Percentiles rank a stretch among this genome's conserved stretches.
These are phyloP conservation scores for Tauraco hartlaubi DNA, from an alignment of 2,797 vertebrate genomes.

Conservation along the genomic window DNA sequence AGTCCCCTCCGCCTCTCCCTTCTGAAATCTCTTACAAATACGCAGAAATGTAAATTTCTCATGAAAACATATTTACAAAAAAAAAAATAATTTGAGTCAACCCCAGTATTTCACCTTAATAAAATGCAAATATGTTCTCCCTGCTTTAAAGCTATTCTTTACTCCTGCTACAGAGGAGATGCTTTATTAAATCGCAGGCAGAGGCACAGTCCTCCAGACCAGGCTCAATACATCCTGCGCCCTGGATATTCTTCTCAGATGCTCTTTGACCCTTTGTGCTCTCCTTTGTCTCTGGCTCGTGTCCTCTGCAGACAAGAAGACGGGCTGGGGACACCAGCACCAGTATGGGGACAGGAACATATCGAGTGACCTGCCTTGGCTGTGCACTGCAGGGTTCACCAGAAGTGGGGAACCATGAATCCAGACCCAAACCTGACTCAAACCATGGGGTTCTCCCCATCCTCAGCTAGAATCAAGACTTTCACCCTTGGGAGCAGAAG, in stretches of 20 bases:
- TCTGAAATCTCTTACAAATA: background rate
- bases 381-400: rapidly evolving
- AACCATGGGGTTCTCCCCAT: background rate
- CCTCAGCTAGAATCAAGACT: background rate
- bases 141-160: background rate
- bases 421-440: background rate
- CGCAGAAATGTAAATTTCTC: background rate
- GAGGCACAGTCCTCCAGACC: background rate
- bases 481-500: background rate
- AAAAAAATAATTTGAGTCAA: rapidly evolving
- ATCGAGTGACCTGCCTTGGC: background rate
- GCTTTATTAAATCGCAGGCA: background rate
- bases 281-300: too few species aligned
- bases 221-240: background rate
- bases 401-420: background rate
- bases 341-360: too few species aligned
- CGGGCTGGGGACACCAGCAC: too few species aligned
- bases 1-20: background rate
- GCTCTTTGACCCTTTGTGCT: too few species aligned
- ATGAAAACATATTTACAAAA: background rate
- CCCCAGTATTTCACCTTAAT: background rate
- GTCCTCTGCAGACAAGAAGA: too few species aligned
- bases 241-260: too few species aligned
- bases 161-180: background rate
- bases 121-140: background rate